phyloP scores from a whole-genome alignment of 2,888 invertebrate species.

The Scaptomyza caliginosa region DNA sequence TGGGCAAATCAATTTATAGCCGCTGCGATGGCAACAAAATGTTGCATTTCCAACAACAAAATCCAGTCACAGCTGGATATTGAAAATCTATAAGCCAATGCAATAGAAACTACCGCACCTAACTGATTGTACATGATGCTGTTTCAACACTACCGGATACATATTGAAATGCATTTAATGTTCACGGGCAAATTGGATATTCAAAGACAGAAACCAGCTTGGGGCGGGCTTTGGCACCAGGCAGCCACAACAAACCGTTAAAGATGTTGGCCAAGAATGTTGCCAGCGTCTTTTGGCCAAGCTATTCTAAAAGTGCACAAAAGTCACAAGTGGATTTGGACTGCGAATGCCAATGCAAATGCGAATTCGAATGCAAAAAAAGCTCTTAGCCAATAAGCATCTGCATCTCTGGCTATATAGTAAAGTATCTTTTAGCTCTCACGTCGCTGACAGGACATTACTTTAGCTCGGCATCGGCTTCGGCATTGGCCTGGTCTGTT shows the following conservation, averaged over 20 bases:
- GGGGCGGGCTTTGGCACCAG: constrained; percentile 9
- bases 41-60: neutral
- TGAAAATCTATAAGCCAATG: constrained; percentile 20
- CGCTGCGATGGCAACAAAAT: constrained; percentile 1
- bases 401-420: constrained; percentile 47
- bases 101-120: constrained; percentile 15
- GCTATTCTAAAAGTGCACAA: constrained; percentile 29
- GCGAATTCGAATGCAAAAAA: constrained; percentile 44
- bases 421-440: constrained; percentile 17
- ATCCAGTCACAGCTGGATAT: constrained; percentile 11
- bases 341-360: constrained; percentile 44
- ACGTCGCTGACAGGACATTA: constrained; percentile 22
- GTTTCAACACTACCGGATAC: constrained; percentile 18
- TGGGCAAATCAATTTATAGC: constrained; percentile 19
- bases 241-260: constrained; percentile 3
- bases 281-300: neutral
- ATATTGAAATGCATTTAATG: constrained; percentile 53
- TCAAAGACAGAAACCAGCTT: constrained; percentile 38
- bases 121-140: constrained; percentile 24
- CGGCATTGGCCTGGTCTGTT: neutral
- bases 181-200: constrained; percentile 49
- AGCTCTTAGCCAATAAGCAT: constrained; percentile 28
- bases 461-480: constrained; percentile 11
- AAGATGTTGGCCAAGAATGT: constrained; percentile 21
- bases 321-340: constrained; percentile 71